Evolutionary conservation across 2,888 invertebrate species (phyloP), one percentile per base, ranked within the genome.

Genomic region (Nudaria mundana): DNA sequence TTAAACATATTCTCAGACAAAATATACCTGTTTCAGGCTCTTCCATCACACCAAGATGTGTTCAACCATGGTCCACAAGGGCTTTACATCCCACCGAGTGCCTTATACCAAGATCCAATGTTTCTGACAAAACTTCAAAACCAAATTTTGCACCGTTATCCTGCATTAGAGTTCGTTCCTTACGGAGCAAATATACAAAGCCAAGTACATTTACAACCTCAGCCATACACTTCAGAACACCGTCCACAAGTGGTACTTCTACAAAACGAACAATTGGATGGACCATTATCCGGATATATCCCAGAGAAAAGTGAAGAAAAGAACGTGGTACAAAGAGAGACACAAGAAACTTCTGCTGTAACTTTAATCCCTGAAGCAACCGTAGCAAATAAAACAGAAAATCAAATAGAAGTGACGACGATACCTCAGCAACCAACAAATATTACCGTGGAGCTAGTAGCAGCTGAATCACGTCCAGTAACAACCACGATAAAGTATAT

Each of bases 91-190:
- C 72, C 82, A 40, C 82, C 82, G 2, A 78, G 76, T 44, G 71
- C 80, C 7, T 68, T 91, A 5, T 91, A 90, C 50, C 90, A 91
- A 63, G 90, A 90, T 52, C 82, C 82, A n/a, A 63, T 72, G 47
- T 89, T 80, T 48, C 63, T 90, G 36, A 87, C 87, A 50, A 87
- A 86, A 52, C 63, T 87, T 15, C 87, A 86, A 58, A 73, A 64
- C 22, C 85, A 85, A 46, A 62, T 85, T 12, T 52, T 81, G 25
- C 81, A 87, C 46, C 70, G 85, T 25, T 82, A 80, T 52, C 82
- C 79, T 0, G 66, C 79, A 3, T 71, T 88, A 1, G 86, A 88
- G 46, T 85, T 86, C 41, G 75, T 86, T 43, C 87, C 88, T 11
- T 87, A 89, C 46, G 63, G 74, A 1, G 71, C 81, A n/a, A 76